These are phyloP conservation scores for Galagoides demidoff DNA, from an alignment of 2,797 vertebrate genomes.

Conservation along the genomic window DNA sequence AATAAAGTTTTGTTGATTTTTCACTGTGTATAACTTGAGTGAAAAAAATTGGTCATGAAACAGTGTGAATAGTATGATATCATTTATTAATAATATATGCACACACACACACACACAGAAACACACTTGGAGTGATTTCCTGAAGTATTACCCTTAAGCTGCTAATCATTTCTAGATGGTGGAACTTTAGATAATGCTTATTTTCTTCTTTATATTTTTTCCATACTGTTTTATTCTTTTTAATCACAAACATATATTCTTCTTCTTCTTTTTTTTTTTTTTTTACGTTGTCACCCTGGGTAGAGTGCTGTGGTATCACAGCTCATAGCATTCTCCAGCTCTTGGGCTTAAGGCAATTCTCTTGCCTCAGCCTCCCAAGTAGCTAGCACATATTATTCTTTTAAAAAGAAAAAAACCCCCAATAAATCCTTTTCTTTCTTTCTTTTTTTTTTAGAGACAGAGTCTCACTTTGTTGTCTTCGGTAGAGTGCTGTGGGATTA, in stretches of 20 bases:
- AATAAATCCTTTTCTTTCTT: too few relatives aligned
- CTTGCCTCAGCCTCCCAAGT: too few relatives aligned
- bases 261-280: background rate
- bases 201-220: background rate
- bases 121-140: background rate
- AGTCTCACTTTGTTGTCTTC: too few relatives aligned
- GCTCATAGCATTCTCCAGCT: too few relatives aligned
- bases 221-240: background rate
- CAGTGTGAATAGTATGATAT: background rate
- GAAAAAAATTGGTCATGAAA: background rate
- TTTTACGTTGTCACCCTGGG: too few relatives aligned
- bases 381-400: too few relatives aligned
- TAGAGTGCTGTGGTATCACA: too few relatives aligned
- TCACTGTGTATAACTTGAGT: background rate
- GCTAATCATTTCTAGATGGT: background rate
- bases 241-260: background rate
- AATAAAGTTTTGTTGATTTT: slow-evolving; percentile 27
- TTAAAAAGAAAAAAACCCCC: too few relatives aligned
- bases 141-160: background rate
- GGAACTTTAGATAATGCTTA: background rate
- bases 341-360: too few relatives aligned
- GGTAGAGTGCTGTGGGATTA: too few relatives aligned
- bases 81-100: background rate
- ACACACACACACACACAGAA: background rate
- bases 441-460: too few relatives aligned